Evolutionary conservation across 35 echinoderm and acorn worm species (phyloP).

Genomic region (Apostichopus japonicus): DNA sequence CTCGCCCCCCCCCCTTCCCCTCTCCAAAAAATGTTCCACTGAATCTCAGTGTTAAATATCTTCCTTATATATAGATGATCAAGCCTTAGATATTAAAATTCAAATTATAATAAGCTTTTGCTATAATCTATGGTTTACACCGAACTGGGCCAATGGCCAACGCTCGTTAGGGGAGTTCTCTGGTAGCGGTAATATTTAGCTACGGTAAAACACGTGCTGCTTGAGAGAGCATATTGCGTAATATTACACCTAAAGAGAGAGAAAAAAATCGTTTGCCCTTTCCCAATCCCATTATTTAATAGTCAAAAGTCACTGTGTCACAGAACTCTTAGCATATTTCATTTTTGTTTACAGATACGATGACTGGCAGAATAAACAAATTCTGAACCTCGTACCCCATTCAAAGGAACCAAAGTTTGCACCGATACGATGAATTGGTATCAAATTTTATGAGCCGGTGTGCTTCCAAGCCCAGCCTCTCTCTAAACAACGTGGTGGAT

Average conservation of each 20-base stretch:
- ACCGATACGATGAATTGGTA: constrained; percentile 10
- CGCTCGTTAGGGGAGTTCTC: too few relatives aligned
- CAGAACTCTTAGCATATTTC: constrained; percentile 48
- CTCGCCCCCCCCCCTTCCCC: too few relatives aligned
- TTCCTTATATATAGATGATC: too few relatives aligned
- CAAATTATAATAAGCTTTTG: too few relatives aligned
- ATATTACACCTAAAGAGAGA: background rate
- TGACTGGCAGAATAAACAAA: constrained; percentile 52
- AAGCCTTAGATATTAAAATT: too few relatives aligned
- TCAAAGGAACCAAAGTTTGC: constrained; percentile 31
- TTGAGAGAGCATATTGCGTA: background rate
- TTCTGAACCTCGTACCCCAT: constrained; percentile 50
- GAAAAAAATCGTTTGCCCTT: background rate
- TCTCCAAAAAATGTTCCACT: too few relatives aligned
- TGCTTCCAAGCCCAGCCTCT: constrained; percentile 36
- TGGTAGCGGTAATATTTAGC: background rate
- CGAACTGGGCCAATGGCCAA: too few relatives aligned
- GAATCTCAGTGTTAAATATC: too few relatives aligned
- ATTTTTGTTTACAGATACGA: constrained; percentile 49
- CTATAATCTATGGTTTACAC: too few relatives aligned
- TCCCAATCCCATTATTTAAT: background rate
- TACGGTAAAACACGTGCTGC: background rate
- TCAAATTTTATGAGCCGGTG: constrained; percentile 18
- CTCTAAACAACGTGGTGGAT: background rate
- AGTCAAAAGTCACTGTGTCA: constrained; percentile 57